These are phyloP conservation scores for Eriosoma lanigerum DNA, from an alignment of 1,140 invertebrate genomes.

Conservation along the genomic window DNA sequence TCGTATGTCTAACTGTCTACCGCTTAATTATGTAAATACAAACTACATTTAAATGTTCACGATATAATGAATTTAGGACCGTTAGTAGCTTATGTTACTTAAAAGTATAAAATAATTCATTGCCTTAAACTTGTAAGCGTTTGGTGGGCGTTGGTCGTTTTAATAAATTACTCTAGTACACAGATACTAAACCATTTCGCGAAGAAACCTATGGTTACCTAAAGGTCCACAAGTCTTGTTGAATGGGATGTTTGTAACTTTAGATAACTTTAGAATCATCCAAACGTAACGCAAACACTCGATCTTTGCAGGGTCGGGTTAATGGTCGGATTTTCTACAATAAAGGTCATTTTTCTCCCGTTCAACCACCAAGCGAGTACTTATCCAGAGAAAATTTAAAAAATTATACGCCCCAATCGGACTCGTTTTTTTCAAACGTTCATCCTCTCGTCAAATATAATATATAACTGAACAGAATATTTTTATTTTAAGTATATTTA, in stretches of 20 bases:
- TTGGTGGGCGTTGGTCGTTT: constrained; percentile 1
- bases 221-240: constrained; percentile 26
- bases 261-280: constrained; percentile 30
- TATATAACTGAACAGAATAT: no score
- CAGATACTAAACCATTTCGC: constrained; percentile 6
- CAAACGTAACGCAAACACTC: constrained; percentile 41
- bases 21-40: constrained; percentile 1
- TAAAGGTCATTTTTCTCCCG: not conserved
- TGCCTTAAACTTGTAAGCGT: constrained; percentile 17
- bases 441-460: no score
- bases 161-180: constrained; percentile 19
- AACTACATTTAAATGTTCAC: constrained; percentile 4
- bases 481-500: no score
- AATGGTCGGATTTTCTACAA: not conserved
- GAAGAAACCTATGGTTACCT: constrained; percentile 20
- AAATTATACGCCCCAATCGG: no score
- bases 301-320: not conserved
- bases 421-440: no score
- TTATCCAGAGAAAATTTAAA: not conserved
- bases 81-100: constrained; percentile 23
- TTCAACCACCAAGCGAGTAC: not conserved
- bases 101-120: constrained; percentile 45
- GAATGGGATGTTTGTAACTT: constrained; percentile 42
- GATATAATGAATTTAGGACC: constrained; percentile 13
- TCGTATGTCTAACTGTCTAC: no score